Conservation (phyloP, 1,140 invertebrate species). For the Drosophila repleta region DNA sequence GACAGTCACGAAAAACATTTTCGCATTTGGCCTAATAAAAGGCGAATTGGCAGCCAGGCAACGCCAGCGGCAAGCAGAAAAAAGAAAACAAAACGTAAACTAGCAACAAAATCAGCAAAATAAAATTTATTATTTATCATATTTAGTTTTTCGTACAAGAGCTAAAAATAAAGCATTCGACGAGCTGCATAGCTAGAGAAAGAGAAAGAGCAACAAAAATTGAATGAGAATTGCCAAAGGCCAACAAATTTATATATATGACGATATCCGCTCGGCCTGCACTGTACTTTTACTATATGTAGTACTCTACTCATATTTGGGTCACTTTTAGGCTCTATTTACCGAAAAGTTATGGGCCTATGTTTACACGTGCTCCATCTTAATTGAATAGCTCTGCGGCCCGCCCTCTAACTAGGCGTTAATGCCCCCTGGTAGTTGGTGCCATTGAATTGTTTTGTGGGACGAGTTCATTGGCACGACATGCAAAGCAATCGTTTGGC, state of each 20-base stretch:
- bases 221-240: slow-evolving; percentile 1
- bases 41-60: slow-evolving; percentile 56
- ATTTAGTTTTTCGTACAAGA: slow-evolving; percentile 47
- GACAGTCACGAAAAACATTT: slow-evolving; percentile 51
- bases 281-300: background rate
- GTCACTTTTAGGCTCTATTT: slow-evolving; percentile 12
- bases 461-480: slow-evolving; percentile 69
- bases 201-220: too few relatives aligned
- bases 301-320: slow-evolving; percentile 7
- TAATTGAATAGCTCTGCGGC: slow-evolving; percentile 50
- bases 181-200: slow-evolving; percentile 12
- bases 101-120: slow-evolving; percentile 46
- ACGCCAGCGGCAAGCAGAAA: slow-evolving; percentile 27
- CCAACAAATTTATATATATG: slow-evolving; percentile 15
- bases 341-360: background rate
- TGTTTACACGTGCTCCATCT: slow-evolving; percentile 36
- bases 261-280: slow-evolving; percentile 28
- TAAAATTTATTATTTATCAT: slow-evolving; percentile 70
- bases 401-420: slow-evolving; percentile 10
- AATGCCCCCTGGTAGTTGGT: slow-evolving; percentile 19
- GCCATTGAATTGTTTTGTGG: slow-evolving; percentile 40
- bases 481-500: slow-evolving; percentile 74
- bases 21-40: slow-evolving; percentile 70
- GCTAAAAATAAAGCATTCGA: slow-evolving; percentile 39
- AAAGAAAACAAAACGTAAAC: slow-evolving; percentile 18